Evolutionary conservation across 2,888 invertebrate genomes (phyloP), one percentile per base, ranked within the genome.

Genomic region (Conops quadrifasciatus): DNA sequence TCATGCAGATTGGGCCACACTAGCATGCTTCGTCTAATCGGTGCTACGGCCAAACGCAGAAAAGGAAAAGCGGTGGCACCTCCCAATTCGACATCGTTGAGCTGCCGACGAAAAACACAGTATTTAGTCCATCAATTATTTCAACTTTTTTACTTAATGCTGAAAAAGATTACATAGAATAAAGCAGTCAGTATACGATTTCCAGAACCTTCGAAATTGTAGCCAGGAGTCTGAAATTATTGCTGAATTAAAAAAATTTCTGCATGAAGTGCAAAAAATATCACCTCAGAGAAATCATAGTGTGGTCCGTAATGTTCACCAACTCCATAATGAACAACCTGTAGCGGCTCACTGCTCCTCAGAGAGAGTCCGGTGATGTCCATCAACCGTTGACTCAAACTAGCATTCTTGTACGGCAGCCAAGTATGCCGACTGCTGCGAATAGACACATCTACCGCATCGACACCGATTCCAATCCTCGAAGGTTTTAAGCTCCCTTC

Each of bases 281-380:
- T 36, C 36, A 36, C 36, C 36, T 36, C 36, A 36, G 36, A 36
- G 36, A 92, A 98, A 87, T 98, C 36, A 36, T 36, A 36, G 9
- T 36, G 98, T n/a, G 98, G 98, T 82, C 97, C 98, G 85, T 98
- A 98, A 85, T 98, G 98, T 0, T 98, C 98, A 11, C 98, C 98
- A 76, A 98, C 94, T 19, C 98, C 98, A 86, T 98, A 98, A 88
- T 98, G 98, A 78, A 97, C 98, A 68, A 98, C 95, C 88, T 98
- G 98, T 76, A 98, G 88, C 81, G 98, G 96, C 86, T 99, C 98
- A 5, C 90, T 89, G 28, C 89, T 90, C 26, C 86, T 86, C 85
- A 89, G 86, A 36, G 88, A 87, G 66, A 92, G 82, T 5, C 89
- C 89, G n/a, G 90, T 90, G 72, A 89, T 81, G 72, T 87, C 87